phyloP scores from a whole-genome alignment of 1,140 invertebrate genomes.

The Drosophila suzukii region DNA sequence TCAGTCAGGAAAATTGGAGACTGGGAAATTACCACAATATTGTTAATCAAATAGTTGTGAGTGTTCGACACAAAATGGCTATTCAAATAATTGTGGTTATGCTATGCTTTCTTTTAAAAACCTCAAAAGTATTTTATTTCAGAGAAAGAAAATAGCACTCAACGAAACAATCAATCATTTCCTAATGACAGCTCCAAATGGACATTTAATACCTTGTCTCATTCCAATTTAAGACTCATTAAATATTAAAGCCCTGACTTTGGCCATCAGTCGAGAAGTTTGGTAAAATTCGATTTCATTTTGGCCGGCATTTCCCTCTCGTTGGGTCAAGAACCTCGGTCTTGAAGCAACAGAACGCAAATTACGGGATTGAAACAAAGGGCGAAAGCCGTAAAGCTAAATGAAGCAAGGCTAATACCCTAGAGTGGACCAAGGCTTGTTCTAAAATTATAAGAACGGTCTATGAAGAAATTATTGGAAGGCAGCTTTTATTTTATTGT shows the following conservation, averaged over 20 bases:
- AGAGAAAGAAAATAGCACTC: slow-evolving; percentile 14
- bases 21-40: background rate
- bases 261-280: slow-evolving; percentile 38
- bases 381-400: slow-evolving; percentile 32
- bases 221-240: slow-evolving; percentile 13
- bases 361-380: slow-evolving; percentile 46
- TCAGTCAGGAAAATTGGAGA: background rate
- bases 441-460: too few species aligned
- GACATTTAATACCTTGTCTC: slow-evolving; percentile 31
- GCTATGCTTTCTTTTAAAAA: background rate
- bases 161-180: slow-evolving; percentile 33
- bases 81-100: background rate
- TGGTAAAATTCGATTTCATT: slow-evolving; percentile 22
- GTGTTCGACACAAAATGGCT: background rate
- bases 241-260: slow-evolving; percentile 37
- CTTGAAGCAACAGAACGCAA: slow-evolving; percentile 40
- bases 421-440: slow-evolving; percentile 11
- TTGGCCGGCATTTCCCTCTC: slow-evolving; percentile 16
- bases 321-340: slow-evolving; percentile 64
- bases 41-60: slow-evolving; percentile 8
- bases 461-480: too few species aligned
- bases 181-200: slow-evolving; percentile 20
- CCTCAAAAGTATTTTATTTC: slow-evolving; percentile 2
- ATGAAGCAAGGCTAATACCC: background rate
- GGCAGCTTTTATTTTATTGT: too few species aligned